Evolutionary conservation across 2,797 vertebrate genomes (phyloP).

Genomic region (Epinephelus coioides): DNA sequence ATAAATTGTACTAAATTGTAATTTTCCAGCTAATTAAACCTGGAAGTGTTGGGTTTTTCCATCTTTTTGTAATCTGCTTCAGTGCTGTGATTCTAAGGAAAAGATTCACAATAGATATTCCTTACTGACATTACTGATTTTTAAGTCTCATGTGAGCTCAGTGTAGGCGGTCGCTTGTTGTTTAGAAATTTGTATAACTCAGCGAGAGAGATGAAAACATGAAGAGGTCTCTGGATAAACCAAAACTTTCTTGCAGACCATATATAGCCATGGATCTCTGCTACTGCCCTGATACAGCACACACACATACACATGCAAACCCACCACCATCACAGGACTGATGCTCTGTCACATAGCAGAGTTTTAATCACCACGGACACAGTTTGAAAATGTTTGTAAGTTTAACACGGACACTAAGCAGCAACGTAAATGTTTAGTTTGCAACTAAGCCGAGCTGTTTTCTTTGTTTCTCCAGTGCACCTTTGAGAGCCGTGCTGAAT

Average conservation of each 20-base stretch:
- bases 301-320: conserved; percentile 37
- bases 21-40: neutral
- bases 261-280: conserved; percentile 77
- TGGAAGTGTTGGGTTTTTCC: neutral
- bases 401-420: conserved; percentile 38
- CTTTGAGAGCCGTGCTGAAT: neutral
- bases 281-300: conserved; percentile 49
- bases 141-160: conserved; percentile 6
- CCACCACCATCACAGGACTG: conserved; percentile 1
- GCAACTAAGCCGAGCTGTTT: conserved; percentile 14
- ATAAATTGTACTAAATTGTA: neutral
- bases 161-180: conserved; percentile 10
- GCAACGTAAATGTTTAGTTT: conserved; percentile 63
- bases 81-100: neutral
- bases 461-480: conserved; percentile 25
- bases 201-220: conserved; percentile 32
- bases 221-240: conserved; percentile 53
- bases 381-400: conserved; percentile 46
- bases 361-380: conserved; percentile 31
- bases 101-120: too few species aligned
- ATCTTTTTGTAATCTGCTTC: neutral
- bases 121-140: neutral
- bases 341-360: conserved; percentile 51
- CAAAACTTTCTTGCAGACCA: conserved; percentile 60
- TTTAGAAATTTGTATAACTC: conserved; percentile 53